A percentile compares a stretch with the other conserved stretches of the same genome.
Conservation (phyloP, 1,140 invertebrate species). For the Euglossa dilemma region DNA sequence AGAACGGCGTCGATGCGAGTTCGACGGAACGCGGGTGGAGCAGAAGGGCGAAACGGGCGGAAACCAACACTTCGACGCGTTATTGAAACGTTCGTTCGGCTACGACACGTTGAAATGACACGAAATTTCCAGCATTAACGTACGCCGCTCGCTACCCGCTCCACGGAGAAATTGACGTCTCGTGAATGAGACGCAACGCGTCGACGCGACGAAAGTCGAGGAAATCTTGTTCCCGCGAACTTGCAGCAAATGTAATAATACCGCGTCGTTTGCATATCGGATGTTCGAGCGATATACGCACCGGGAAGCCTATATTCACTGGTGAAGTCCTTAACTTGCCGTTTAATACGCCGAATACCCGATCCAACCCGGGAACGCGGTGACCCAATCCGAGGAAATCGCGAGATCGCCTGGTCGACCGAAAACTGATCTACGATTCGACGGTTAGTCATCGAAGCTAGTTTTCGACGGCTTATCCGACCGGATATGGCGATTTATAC, state of each 20-base stretch:
- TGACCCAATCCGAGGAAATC: conserved; percentile 1
- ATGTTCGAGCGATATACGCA: conserved; percentile 41
- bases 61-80: background rate
- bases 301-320: conserved; percentile 1
- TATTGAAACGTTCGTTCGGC: conserved; percentile 12
- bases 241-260: conserved; percentile 55
- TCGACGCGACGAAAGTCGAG: conserved; percentile 34
- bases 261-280: conserved; percentile 53
- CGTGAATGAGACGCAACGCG: conserved; percentile 19
- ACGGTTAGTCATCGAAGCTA: conserved; percentile 3
- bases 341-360: conserved; percentile 47
- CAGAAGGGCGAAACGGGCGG: background rate
- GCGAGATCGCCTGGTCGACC: background rate
- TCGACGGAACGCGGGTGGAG: no score
- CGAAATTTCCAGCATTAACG: conserved; percentile 23
- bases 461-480: conserved; percentile 7
- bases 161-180: conserved; percentile 19
- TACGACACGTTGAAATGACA: conserved; percentile 6
- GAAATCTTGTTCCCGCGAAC: conserved; percentile 55
- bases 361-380: conserved; percentile 23
- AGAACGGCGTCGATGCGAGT: background rate
- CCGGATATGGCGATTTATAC: background rate
- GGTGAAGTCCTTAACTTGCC: conserved; percentile 47
- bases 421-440: conserved; percentile 15
- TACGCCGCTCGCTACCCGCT: background rate